Evolutionary conservation across 2,888 invertebrate genomes (phyloP), one percentile per base, ranked within the genome.

Genomic region (Caenorhabditis imperialis): DNA sequence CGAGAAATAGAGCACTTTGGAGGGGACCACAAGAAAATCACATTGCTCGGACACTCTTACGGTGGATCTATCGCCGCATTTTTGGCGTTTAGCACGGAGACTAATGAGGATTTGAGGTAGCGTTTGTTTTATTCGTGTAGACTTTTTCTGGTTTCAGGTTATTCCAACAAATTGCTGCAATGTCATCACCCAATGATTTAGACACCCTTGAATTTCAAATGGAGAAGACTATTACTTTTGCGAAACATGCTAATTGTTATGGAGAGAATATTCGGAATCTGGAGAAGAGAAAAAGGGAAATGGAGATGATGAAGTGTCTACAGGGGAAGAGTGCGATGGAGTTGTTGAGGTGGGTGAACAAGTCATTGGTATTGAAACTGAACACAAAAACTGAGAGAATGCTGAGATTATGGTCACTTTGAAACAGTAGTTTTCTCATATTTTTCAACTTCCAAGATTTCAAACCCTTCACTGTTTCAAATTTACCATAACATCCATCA

Each of bases 31-130:
- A 25, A 51, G 10, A 30, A 37, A 23, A 58, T 75, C 1, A 65
- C 75, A 3, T 12, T 71, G 1, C 40, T 71, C 20, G 75, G 75
- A 0, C 75, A 75, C 37, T 75, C 75, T 1, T 55, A 38, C 27
- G 75, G 75, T 10, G 75, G 51, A 8, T 37, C 37, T 6, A 45
- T 60, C 7, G 18, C 50, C 18, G 23, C 33, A 10, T 18, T 18
- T 6, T 4, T 55, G 30, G 14, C 25, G 3, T 54, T 54, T 18
- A 38, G 38, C 3, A 8, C 22, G 16, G 14, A n/a, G 16, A 54
- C 38, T 23, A 40, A 54, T n/a, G 16, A 40, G 40, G 40, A 54
- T 22, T 22, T 22, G 12, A 35, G 51, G 37, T 37, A 10, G n/a
- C n/a, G n/a, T n/a, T n/a, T n/a, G n/a, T n/a, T n/a, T n/a, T n/a